phyloP scores from a whole-genome alignment of 2,888 invertebrate species.

The Pseudococcus jackbeardsleyi region DNA sequence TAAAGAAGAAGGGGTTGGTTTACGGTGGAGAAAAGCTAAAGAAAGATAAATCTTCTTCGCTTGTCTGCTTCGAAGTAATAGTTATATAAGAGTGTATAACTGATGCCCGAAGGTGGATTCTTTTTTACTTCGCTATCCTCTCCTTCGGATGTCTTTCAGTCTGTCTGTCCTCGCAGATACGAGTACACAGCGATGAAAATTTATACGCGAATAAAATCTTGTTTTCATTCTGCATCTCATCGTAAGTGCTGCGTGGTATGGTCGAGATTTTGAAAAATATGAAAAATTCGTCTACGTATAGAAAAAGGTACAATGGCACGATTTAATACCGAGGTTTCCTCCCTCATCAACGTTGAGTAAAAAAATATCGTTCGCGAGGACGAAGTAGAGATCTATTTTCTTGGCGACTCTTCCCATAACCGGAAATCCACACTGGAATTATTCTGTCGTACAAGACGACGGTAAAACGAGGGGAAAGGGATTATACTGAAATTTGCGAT shows the following conservation, averaged over 20 bases:
- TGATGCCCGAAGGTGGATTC: constrained; percentile 22
- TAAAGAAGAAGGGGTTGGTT: background rate
- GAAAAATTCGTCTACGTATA: too few species aligned
- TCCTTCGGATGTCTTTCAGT: too few species aligned
- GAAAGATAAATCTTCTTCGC: constrained; percentile 23
- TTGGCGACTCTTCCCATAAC: background rate
- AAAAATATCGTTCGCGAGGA: background rate
- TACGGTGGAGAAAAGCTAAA: background rate
- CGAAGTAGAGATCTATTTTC: background rate
- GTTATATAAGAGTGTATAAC: constrained; percentile 30
- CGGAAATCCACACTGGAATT: background rate
- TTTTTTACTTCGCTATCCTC: background rate
- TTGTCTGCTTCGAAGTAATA: constrained; percentile 45
- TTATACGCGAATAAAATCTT: background rate
- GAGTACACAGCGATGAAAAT: background rate
- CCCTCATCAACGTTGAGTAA: background rate
- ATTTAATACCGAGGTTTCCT: background rate
- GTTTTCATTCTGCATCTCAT: background rate
- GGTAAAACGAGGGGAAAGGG: background rate
- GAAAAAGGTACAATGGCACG: too few species aligned
- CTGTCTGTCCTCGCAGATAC: background rate
- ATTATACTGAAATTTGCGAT: constrained; percentile 7
- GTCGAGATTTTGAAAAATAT: too few species aligned
- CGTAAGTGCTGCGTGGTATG: too few species aligned
- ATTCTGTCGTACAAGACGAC: background rate